phyloP scores from a whole-genome alignment of 2,113 vertebrate genomes.

The Gadus chalcogrammus region DNA sequence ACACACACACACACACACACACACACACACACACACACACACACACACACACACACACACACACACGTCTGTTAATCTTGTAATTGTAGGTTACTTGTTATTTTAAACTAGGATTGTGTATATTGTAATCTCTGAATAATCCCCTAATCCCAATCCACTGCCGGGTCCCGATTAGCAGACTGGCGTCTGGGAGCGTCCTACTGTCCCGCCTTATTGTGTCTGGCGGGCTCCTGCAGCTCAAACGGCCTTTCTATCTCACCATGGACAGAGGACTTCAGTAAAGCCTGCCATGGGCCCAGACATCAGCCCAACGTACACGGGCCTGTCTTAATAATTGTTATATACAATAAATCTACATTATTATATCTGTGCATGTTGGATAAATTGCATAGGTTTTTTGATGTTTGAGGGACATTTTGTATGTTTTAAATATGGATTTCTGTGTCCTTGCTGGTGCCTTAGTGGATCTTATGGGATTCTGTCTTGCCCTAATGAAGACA shows the following conservation, averaged over 20 bases:
- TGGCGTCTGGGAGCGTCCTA: conserved; percentile 49
- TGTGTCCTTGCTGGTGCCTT: no score
- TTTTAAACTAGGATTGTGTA: conserved; percentile 55
- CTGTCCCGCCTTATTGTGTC: conserved; percentile 40
- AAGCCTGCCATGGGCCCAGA: not conserved
- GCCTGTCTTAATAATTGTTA: no score
- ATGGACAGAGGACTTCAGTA: not conserved
- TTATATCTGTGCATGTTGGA: not conserved
- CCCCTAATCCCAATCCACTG: conserved; percentile 62
- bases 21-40: conserved; percentile 16
- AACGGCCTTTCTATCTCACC: no score
- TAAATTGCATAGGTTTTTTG: not conserved
- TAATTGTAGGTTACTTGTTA: conserved; percentile 57
- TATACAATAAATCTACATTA: not conserved
- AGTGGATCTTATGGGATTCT: no score
- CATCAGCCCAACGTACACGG: not conserved
- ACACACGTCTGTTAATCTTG: conserved; percentile 50
- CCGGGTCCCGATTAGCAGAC: conserved; percentile 44
- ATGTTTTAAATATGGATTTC: not conserved
- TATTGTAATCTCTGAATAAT: conserved; percentile 69
- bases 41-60: conserved; percentile 6
- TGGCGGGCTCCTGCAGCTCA: no score
- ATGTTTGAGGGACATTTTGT: not conserved
- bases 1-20: not conserved
- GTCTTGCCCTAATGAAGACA: no score